Base-by-base conservation (phyloP, 64 coral and sea anemone species). In the Orbicella faveolata region DNA sequence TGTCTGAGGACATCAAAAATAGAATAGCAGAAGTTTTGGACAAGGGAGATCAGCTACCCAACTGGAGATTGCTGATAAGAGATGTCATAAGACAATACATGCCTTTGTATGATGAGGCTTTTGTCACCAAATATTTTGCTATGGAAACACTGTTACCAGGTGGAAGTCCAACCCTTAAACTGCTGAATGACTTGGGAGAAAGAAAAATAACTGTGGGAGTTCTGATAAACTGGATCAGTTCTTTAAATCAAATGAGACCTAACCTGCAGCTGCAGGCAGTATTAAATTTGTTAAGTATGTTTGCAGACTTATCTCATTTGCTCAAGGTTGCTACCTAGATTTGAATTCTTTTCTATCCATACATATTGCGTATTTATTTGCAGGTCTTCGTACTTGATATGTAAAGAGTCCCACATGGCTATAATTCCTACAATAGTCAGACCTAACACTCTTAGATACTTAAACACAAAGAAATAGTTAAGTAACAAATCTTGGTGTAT, bases 21-120 rank as follows among this genome's bases (percentile, higher is more conserved):
- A 17, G 78, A 39, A 66, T 99, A 33, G 89, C 63, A 4, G n/a
- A 73, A 83, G 21, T 83, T 18, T 81, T 99, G 26, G 97, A 99
- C 59, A 68, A 67, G 20, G 63, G 11, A 30, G 34, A 99, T 48
- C 44, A 48, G 0, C 35, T 36, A 53, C 93, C 97, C 18, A 98
- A 95, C 65, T 99, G 97, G 97, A 89, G 79, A 36, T 87, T 74
- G 17, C 79, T 99, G 1, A 90, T 99, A n/a, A 73, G 37, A 9
- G 52, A 33, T 44, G 65, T 94, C 19, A 79, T 79, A 79, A 79
- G 25, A 13, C 68, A 76, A 19, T 8, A 83, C 16, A 77, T 89
- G 25, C 37, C 41, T 23, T 93, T 89, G 55, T 36, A 63, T 12
- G 63, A 83, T 34, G 63, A 79, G 13, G 92, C n/a, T 34, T 68